Percentiles rank a stretch among this genome's conserved stretches.
Evolutionary conservation across 1,140 invertebrate species (phyloP).

Genomic region (Vanessa atalanta): DNA sequence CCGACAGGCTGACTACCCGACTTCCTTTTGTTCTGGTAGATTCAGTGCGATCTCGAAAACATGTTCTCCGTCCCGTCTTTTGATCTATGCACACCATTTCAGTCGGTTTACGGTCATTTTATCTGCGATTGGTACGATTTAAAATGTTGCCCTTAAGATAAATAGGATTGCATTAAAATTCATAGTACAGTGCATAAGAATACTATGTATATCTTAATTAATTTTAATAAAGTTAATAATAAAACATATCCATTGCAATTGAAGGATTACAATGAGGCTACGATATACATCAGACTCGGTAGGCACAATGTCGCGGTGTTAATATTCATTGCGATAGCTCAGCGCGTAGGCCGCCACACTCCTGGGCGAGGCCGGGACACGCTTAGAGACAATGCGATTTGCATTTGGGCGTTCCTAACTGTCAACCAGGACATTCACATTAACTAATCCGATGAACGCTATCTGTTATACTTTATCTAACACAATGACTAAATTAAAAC

Average conservation of each 20-base stretch:
- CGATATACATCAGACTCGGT: conserved; percentile 41
- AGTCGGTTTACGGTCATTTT: too few species aligned
- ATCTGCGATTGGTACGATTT: too few species aligned
- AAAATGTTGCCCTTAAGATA: too few species aligned
- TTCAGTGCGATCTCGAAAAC: too few species aligned
- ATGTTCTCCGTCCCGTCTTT: too few species aligned
- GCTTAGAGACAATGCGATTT: conserved; percentile 77
- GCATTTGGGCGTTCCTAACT: conserved; percentile 73
- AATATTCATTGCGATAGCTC: conserved; percentile 76
- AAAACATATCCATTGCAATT: conserved; percentile 13
- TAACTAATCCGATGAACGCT: conserved; percentile 62
- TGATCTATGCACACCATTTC: too few species aligned
- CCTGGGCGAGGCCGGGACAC: conserved; percentile 61
- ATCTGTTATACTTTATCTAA: conserved; percentile 44
- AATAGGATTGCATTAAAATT: not conserved
- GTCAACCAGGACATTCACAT: conserved; percentile 75
- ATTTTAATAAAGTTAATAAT: not conserved
- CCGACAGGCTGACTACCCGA: too few species aligned
- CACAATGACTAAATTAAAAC: conserved; percentile 27
- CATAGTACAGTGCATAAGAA: not conserved
- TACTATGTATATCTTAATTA: not conserved
- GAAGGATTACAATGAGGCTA: conserved; percentile 34
- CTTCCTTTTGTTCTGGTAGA: too few species aligned
- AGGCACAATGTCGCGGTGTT: conserved; percentile 55
- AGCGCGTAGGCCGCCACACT: conserved; percentile 66